Evolutionary conservation across 2,113 vertebrate species (phyloP).

Genomic region (Lipotes vexillifer): DNA sequence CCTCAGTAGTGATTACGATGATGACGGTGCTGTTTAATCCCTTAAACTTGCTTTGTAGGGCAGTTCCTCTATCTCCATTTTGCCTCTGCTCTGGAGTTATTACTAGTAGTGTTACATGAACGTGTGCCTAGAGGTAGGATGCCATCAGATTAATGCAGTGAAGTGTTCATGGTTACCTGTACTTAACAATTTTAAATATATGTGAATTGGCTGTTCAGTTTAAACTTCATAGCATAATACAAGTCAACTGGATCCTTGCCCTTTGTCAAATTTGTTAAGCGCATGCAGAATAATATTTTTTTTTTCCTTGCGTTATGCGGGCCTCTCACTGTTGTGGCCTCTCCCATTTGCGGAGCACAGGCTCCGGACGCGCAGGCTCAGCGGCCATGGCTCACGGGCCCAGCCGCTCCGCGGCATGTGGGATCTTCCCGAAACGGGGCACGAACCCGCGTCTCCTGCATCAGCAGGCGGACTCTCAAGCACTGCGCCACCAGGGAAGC

Average conservation of each 20-base stretch:
- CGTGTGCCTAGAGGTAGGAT: conserved; percentile 67
- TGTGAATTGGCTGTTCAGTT: conserved; percentile 45
- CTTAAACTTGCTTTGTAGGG: conserved; percentile 60
- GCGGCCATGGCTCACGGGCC: too few species aligned
- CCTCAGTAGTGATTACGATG: conserved; percentile 87
- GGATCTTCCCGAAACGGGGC: too few species aligned
- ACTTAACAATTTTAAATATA: conserved; percentile 66
- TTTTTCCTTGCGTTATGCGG: too few species aligned
- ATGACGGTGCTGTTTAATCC: conserved; percentile 68
- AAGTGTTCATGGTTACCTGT: conserved; percentile 74
- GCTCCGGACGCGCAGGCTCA: too few species aligned
- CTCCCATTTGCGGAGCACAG: too few species aligned
- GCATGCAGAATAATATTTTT: conserved; percentile 74
- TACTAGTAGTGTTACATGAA: conserved; percentile 68
- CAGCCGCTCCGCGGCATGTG: too few species aligned
- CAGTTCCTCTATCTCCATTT: conserved; percentile 62
- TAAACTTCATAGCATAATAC: background rate
- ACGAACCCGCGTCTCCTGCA: too few species aligned
- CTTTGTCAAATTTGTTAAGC: conserved; percentile 74
- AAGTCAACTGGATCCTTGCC: conserved; percentile 67
- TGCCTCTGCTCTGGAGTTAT: conserved; percentile 66
- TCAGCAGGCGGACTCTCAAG: too few species aligned
- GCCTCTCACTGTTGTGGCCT: too few species aligned
- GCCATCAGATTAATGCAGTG: conserved; percentile 67
- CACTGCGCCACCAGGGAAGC: too few species aligned